phyloP scores from a whole-genome alignment of 2,113 vertebrate genomes.

The Mesoclemmys tuberculata region DNA sequence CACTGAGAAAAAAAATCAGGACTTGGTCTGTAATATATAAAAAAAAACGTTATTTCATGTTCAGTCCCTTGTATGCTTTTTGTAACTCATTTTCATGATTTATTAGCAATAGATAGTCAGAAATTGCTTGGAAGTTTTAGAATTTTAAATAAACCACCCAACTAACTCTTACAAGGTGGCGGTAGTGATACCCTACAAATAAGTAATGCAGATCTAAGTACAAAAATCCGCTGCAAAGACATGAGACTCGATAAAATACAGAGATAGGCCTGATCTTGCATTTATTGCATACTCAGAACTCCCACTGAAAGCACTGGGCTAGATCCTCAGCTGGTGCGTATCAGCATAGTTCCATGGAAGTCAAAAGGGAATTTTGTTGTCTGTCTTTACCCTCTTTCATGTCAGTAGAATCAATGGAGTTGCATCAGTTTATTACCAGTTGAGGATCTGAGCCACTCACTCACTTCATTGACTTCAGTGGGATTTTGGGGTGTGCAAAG shows the following conservation, averaged over 20 bases:
- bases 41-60: neutral
- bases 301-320: neutral
- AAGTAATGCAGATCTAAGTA: neutral
- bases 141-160: slow-evolving; percentile 51
- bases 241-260: neutral
- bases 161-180: slow-evolving; percentile 29
- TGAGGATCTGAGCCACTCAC: neutral
- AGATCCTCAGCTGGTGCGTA: neutral
- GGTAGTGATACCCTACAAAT: neutral
- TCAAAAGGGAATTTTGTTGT: fast-evolving
- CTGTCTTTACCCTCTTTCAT: neutral
- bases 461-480: neutral
- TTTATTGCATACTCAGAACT: neutral
- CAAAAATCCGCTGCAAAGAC: neutral
- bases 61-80: neutral
- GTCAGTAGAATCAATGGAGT: neutral
- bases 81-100: slow-evolving; percentile 30
- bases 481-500: neutral
- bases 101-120: neutral
- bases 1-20: neutral
- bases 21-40: neutral
- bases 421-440: neutral
- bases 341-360: fast-evolving
- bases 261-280: fast-evolving
- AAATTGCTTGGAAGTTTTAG: neutral